Evolutionary conservation across 2,888 invertebrate genomes (phyloP), one percentile per base, ranked within the genome.

Genomic region (Ametastegia equiseti): DNA sequence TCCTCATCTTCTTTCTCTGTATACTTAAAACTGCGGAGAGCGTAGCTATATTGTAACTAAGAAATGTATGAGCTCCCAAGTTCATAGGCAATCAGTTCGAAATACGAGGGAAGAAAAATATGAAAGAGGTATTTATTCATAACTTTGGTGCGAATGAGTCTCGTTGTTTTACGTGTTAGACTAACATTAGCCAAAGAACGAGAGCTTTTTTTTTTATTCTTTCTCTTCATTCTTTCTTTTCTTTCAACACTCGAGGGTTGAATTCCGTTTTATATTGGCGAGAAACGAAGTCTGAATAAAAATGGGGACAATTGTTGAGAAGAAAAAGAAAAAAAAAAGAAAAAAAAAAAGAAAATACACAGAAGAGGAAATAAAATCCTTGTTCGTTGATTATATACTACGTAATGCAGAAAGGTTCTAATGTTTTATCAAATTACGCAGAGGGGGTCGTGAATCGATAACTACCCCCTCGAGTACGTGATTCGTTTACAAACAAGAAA

Each of bases 71-170:
- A 69, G 42, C 5, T n/a, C n/a, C n/a, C 42, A 3, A 42, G 69
- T 19, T 69, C 69, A 69, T 23, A 54, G n/a, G n/a, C 42, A 69
- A 69, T 69, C 69, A 69, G 69, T 69, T 69, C 69, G 39, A 13
- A 9, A 33, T 69, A 69, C 42, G 19, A 39, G 27, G 36, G 23
- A n/a, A 0, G 65, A 36, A 33, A 3, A n/a, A 15, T n/a, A 65
- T n/a, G 3, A 65, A 63, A 30, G 39, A 0, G 9, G 54, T 54
- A 19, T 54, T 23, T 54, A 54, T 54, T 54, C 1, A n/a, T n/a
- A 9, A 23, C 54, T 54, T 54, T 19, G 23, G 54, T 23, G 54
- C n/a, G n/a, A n/a, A n/a, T n/a, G n/a, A n/a, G n/a, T n/a, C n/a
- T 54, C 23, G 23, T 54, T 54, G 23, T 54, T 54, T 23, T 23